phyloP scores from a whole-genome alignment of 2,888 invertebrate species.

The Acholoe squamosa region DNA sequence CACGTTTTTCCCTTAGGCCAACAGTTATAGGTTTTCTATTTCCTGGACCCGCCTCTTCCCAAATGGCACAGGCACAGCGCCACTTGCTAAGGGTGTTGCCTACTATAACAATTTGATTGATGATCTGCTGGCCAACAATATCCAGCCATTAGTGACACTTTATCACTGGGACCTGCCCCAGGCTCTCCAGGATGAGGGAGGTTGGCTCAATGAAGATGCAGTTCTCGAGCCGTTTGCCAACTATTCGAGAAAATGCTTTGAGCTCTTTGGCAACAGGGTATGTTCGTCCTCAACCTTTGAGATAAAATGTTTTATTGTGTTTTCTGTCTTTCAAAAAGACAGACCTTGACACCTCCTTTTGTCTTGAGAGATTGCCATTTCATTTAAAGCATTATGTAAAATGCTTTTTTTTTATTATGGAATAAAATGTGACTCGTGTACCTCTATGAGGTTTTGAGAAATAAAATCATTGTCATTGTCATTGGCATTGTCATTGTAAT shows the following conservation, averaged over 20 bases:
- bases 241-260: constrained; percentile 75
- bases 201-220: constrained; percentile 75
- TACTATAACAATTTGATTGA: constrained; percentile 90
- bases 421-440: background rate
- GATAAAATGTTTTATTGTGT: too few relatives aligned
- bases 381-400: too few relatives aligned
- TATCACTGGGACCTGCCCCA: constrained; percentile 78
- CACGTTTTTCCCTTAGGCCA: background rate
- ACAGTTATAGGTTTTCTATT: constrained; percentile 78
- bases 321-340: too few relatives aligned
- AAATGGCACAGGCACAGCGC: constrained; percentile 87
- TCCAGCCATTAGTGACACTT: constrained; percentile 86
- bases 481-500: too few relatives aligned
- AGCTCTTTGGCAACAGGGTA: constrained; percentile 75
- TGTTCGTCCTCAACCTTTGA: too few relatives aligned
- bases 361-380: too few relatives aligned
- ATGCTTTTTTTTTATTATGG: too few relatives aligned
- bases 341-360: too few relatives aligned
- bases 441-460: too few relatives aligned
- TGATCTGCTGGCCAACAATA: constrained; percentile 86
- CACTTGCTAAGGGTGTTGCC: constrained; percentile 48
- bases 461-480: too few relatives aligned
- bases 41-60: constrained; percentile 90
- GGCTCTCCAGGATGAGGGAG: constrained; percentile 78
- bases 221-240: constrained; percentile 75